phyloP scores from a whole-genome alignment of 2,888 invertebrate species.

The Lepidonotus clava region DNA sequence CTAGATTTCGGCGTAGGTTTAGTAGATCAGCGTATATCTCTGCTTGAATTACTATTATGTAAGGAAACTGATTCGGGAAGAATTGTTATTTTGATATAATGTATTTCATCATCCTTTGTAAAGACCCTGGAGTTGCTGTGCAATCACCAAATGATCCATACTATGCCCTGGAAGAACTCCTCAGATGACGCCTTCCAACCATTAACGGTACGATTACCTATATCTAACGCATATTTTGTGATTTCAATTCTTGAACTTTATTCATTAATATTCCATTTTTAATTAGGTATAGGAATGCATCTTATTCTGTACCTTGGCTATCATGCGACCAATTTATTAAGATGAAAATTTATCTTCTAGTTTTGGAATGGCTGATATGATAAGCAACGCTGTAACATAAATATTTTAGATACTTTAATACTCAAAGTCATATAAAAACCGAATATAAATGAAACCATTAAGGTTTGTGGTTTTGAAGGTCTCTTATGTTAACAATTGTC shows the following conservation, averaged over 20 bases:
- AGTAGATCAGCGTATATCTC: too few relatives aligned
- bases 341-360: too few relatives aligned
- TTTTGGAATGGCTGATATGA: too few relatives aligned
- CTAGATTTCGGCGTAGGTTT: too few relatives aligned
- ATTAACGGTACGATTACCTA: not conserved
- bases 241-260: not conserved
- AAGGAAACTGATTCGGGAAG: too few relatives aligned
- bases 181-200: not conserved
- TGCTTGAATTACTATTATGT: too few relatives aligned
- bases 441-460: not conserved
- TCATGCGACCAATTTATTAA: too few relatives aligned
- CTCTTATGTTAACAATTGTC: not conserved
- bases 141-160: not conserved
- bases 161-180: not conserved
- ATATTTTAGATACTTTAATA: not conserved
- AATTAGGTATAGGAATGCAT: too few relatives aligned
- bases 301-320: too few relatives aligned
- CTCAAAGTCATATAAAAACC: not conserved
- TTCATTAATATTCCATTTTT: not conserved
- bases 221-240: too few relatives aligned
- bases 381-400: not conserved
- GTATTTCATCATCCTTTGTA: not conserved
- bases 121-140: conserved; percentile 21
- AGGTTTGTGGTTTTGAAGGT: not conserved
- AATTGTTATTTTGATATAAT: too few relatives aligned